phyloP scores from a whole-genome alignment of 1,140 invertebrate species.

The Rhyacophila brunnea region DNA sequence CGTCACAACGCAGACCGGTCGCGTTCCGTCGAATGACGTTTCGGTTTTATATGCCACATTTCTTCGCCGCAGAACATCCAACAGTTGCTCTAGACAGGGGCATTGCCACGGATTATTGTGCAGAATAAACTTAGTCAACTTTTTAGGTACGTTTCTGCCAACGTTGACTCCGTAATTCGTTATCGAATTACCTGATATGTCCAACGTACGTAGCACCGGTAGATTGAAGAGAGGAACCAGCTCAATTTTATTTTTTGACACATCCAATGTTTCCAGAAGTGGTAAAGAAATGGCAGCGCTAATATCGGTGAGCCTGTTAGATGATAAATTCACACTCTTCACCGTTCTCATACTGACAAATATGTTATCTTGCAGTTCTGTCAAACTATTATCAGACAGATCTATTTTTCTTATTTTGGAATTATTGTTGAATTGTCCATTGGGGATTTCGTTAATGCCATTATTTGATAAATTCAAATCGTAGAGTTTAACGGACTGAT shows the following conservation, averaged over 20 bases:
- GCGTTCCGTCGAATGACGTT: slow-evolving; percentile 14
- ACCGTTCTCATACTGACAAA: slow-evolving; percentile 10
- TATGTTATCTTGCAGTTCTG: slow-evolving; percentile 2
- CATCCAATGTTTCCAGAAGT: slow-evolving; percentile 7
- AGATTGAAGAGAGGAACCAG: slow-evolving; percentile 5
- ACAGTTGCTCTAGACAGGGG: slow-evolving; percentile 17
- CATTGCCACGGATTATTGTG: slow-evolving; percentile 27
- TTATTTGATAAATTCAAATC: slow-evolving; percentile 18
- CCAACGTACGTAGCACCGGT: slow-evolving; percentile 3
- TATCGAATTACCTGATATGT: slow-evolving; percentile 25
- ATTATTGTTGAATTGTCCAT: slow-evolving; percentile 22
- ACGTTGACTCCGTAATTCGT: slow-evolving; percentile 19
- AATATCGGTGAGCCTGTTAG: slow-evolving; percentile 12
- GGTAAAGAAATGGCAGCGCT: neutral
- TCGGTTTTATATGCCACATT: slow-evolving; percentile 4
- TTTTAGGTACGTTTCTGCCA: slow-evolving; percentile 11
- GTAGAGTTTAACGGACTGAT: slow-evolving; percentile 6
- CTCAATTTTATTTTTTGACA: slow-evolving; percentile 23
- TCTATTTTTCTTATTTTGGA: slow-evolving; percentile 14
- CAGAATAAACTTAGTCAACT: slow-evolving; percentile 6
- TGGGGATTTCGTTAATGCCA: slow-evolving; percentile 14
- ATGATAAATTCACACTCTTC: slow-evolving; percentile 24
- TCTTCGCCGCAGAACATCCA: slow-evolving; percentile 6
- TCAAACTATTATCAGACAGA: slow-evolving; percentile 21
- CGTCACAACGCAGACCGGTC: slow-evolving; percentile 14